phyloP scores from a whole-genome alignment of 2,113 vertebrate genomes.

The Menidia beryllina region DNA sequence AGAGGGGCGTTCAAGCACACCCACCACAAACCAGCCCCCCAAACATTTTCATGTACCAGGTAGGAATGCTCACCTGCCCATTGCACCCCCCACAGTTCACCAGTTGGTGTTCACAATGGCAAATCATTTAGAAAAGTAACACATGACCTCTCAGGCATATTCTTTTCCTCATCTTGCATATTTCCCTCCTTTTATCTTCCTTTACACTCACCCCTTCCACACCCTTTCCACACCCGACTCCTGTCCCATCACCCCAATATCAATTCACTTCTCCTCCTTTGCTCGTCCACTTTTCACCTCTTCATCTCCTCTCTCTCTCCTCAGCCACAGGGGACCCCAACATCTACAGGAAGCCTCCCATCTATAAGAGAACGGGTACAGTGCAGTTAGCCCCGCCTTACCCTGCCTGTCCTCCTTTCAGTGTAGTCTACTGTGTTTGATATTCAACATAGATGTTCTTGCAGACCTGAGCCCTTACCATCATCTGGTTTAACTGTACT shows the following conservation, averaged over 20 bases:
- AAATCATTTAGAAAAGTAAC: conserved; percentile 21
- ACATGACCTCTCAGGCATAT: conserved; percentile 43
- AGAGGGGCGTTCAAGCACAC: conserved; percentile 93
- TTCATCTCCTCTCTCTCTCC: conserved; percentile 80
- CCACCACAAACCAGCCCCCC: conserved; percentile 96
- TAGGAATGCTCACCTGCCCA: conserved; percentile 84
- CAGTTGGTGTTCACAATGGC: conserved; percentile 19
- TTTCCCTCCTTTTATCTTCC: conserved; percentile 39
- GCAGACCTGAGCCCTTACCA: conserved; percentile 20
- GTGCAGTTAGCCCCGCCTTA: conserved; percentile 76
- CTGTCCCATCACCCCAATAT: conserved; percentile 49
- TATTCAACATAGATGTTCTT: conserved; percentile 39
- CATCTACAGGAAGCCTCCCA: conserved; percentile 99
- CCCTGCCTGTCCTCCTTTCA: conserved; percentile 72
- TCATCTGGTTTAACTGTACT: not conserved
- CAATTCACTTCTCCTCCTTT: conserved; percentile 41
- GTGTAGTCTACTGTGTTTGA: conserved; percentile 67
- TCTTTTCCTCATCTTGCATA: conserved; percentile 29
- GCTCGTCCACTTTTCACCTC: conserved; percentile 60
- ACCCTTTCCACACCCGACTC: conserved; percentile 66
- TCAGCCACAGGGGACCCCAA: conserved; percentile 93
- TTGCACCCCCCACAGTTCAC: conserved; percentile 16
- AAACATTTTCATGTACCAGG: conserved; percentile 99
- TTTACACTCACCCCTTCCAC: conserved; percentile 7
- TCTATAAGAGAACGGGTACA: conserved; percentile 98